Conservation (phyloP, 1,140 invertebrate species). For the Megalonaias nervosa region DNA sequence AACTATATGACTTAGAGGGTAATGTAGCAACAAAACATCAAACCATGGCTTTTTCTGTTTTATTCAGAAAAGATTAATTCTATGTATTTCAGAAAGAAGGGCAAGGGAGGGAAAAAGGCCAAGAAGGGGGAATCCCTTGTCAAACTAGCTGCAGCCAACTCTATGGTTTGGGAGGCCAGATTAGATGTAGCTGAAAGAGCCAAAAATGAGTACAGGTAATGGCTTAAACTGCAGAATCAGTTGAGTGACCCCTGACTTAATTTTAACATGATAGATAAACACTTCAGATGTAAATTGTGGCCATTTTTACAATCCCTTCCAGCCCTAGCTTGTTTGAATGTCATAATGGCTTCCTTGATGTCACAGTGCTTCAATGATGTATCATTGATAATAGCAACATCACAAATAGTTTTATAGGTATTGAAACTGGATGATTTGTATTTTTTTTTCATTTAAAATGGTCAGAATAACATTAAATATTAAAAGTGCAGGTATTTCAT, state of each 20-base stretch:
- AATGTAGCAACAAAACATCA: too few relatives aligned
- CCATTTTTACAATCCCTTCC: neutral
- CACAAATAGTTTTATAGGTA: too few relatives aligned
- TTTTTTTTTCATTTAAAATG: too few relatives aligned
- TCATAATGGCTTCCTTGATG: neutral
- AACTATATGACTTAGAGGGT: too few relatives aligned
- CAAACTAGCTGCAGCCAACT: constrained; percentile 65
- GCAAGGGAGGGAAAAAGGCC: constrained; percentile 62
- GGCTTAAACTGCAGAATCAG: constrained; percentile 17
- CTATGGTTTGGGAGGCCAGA: constrained; percentile 69
- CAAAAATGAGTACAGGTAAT: constrained; percentile 66
- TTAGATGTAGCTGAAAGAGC: constrained; percentile 62
- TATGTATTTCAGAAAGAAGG: constrained; percentile 56
- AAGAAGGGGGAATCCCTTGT: constrained; percentile 64
- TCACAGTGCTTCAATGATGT: neutral
- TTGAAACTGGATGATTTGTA: too few relatives aligned
- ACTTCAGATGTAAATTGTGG: neutral
- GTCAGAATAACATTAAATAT: too few relatives aligned
- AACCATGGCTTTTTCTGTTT: neutral
- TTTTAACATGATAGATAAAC: neutral
- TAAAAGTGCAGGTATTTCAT: too few relatives aligned
- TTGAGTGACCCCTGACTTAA: too few relatives aligned
- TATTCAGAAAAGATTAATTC: constrained; percentile 12
- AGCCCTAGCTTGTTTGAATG: neutral
- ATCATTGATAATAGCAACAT: too few relatives aligned